Evolutionary conservation across 2,888 invertebrate genomes (phyloP).

Genomic region (Cantharis nigra): DNA sequence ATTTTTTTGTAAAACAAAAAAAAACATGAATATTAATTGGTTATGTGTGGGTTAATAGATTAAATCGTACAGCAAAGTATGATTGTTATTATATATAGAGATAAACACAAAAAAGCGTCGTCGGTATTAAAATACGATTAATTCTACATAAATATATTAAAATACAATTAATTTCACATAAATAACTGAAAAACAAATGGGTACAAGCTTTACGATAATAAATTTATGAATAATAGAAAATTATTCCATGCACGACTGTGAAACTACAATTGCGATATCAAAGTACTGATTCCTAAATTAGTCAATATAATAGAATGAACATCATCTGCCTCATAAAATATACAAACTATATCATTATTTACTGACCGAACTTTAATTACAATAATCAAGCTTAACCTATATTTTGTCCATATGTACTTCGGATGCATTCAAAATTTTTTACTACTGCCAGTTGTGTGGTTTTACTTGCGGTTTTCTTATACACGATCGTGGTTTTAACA

Average conservation of each 20-base stretch:
- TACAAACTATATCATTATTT: conserved; percentile 35
- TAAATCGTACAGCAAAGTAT: background rate
- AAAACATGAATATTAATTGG: background rate
- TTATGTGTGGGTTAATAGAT: background rate
- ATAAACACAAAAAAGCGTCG: conserved; percentile 6
- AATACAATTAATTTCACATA: conserved; percentile 5
- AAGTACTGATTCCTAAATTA: conserved; percentile 14
- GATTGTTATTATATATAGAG: background rate
- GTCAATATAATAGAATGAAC: conserved; percentile 27
- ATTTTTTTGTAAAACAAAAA: background rate
- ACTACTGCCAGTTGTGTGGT: conserved; percentile 36
- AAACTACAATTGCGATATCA: conserved; percentile 19
- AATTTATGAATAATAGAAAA: conserved; percentile 28
- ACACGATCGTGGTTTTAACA: conserved; percentile 26
- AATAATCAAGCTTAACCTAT: conserved; percentile 34
- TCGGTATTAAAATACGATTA: conserved; percentile 15
- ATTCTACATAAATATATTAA: conserved; percentile 14
- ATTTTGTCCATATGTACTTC: conserved; percentile 23
- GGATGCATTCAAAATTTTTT: conserved; percentile 13
- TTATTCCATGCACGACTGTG: conserved; percentile 24
- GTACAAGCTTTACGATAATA: conserved; percentile 24
- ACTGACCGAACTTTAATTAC: conserved; percentile 36
- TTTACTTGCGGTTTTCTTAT: conserved; percentile 26
- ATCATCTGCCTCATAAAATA: conserved; percentile 39
- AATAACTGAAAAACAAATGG: conserved; percentile 14